A percentile compares a stretch with the other conserved stretches of the same genome.
Evolutionary conservation across 2,797 vertebrate genomes (phyloP).

Genomic region (Pipistrellus pipistrellus): DNA sequence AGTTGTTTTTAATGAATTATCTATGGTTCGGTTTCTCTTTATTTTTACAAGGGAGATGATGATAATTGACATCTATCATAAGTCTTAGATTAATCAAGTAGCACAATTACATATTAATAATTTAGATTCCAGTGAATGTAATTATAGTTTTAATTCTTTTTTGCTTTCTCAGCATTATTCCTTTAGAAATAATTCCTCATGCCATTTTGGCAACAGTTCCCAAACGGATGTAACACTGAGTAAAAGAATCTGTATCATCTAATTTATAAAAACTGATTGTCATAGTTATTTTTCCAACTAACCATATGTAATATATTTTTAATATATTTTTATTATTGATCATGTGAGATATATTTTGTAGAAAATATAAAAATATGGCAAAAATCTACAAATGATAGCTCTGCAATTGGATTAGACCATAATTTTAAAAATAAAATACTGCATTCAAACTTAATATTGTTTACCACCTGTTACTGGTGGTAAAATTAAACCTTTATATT

Average conservation of each 20-base stretch:
- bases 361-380: slow-evolving; percentile 58
- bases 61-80: slow-evolving; percentile 36
- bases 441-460: slow-evolving; percentile 48
- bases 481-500: slow-evolving; percentile 62
- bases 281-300: slow-evolving; percentile 61
- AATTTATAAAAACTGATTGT: slow-evolving; percentile 59
- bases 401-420: slow-evolving; percentile 55
- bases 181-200: slow-evolving; percentile 61
- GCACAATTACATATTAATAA: slow-evolving; percentile 54
- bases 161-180: slow-evolving; percentile 37
- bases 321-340: no score
- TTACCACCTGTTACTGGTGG: slow-evolving; percentile 66
- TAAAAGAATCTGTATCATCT: slow-evolving; percentile 48
- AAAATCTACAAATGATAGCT: slow-evolving; percentile 59
- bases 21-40: slow-evolving; percentile 51
- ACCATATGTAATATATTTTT: slow-evolving; percentile 43
- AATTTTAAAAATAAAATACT: slow-evolving; percentile 70
- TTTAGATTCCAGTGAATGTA: slow-evolving; percentile 24
- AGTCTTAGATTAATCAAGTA: slow-evolving; percentile 47
- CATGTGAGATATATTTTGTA: slow-evolving; percentile 49
- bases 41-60: slow-evolving; percentile 41
- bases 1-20: slow-evolving; percentile 55
- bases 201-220: neutral
- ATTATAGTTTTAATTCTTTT: slow-evolving; percentile 48
- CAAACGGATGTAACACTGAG: slow-evolving; percentile 2